Conservation (phyloP, 2,113 vertebrate species). For the Protobothrops flavoviridis region DNA sequence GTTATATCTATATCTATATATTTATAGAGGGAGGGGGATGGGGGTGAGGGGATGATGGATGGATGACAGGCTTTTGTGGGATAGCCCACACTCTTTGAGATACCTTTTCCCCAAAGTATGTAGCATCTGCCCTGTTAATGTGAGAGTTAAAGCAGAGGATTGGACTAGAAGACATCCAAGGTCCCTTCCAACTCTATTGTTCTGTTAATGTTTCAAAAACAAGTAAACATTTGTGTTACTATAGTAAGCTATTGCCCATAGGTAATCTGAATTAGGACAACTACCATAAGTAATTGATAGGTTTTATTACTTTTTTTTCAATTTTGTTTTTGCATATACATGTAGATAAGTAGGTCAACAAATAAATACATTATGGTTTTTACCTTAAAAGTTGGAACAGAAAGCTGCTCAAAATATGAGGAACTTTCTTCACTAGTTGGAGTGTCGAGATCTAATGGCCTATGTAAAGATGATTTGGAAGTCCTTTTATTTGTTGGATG, state of each 20-base stretch:
- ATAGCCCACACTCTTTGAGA: not conserved
- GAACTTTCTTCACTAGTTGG: constrained; percentile 94
- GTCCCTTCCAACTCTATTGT: not conserved
- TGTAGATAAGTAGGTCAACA: not conserved
- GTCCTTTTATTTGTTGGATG: constrained; percentile 96
- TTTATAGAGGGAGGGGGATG: no score
- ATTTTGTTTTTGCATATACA: not conserved
- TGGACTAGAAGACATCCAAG: not conserved
- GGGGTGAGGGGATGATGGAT: not conserved
- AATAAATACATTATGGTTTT: not conserved
- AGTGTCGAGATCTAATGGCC: constrained; percentile 92
- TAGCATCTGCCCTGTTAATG: not conserved
- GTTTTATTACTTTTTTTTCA: not conserved
- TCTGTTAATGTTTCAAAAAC: not conserved
- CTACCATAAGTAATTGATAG: not conserved
- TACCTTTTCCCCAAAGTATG: not conserved
- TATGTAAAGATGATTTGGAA: constrained; percentile 94
- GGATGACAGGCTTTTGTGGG: not conserved
- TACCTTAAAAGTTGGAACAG: constrained; percentile 93
- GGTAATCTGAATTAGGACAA: not conserved
- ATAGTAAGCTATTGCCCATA: not conserved
- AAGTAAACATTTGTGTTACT: not conserved
- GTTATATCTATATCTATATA: not conserved
- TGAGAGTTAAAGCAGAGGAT: not conserved
- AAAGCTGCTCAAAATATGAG: constrained; percentile 88